Evolutionary conservation across 2,888 invertebrate genomes (phyloP).

Genomic region (Eupithecia centaureata): DNA sequence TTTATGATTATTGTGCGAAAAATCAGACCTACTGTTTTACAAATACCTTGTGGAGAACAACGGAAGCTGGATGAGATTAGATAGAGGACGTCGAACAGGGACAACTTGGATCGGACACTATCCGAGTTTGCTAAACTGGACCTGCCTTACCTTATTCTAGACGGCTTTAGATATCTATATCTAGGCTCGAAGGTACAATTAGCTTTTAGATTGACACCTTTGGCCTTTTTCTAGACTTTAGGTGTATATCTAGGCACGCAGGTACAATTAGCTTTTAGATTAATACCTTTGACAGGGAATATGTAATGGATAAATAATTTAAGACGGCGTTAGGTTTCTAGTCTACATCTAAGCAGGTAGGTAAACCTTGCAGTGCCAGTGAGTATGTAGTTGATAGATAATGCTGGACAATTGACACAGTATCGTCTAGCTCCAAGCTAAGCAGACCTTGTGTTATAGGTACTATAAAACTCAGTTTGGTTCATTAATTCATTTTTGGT

Average conservation of each 20-base stretch:
- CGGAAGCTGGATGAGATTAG: slow-evolving; percentile 26
- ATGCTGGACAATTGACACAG: no score
- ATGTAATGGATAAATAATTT: no score
- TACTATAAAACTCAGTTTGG: no score
- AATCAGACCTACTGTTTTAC: slow-evolving; percentile 8
- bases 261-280: neutral
- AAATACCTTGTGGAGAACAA: slow-evolving; percentile 8
- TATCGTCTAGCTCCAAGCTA: no score
- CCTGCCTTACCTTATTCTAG: slow-evolving; percentile 24
- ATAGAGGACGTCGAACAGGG: slow-evolving; percentile 28
- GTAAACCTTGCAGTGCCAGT: no score
- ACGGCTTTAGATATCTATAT: slow-evolving; percentile 6
- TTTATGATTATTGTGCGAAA: no score
- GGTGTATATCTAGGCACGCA: neutral
- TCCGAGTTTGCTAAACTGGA: slow-evolving; percentile 13
- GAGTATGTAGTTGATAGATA: no score
- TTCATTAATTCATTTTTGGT: no score
- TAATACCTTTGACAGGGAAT: no score
- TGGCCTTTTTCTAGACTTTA: slow-evolving; percentile 13
- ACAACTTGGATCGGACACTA: slow-evolving; percentile 29
- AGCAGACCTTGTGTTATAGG: no score
- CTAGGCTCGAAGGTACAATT: neutral
- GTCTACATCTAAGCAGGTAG: neutral
- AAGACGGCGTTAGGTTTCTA: no score
- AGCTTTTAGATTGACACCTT: no score